These are phyloP conservation scores for Phoxinus dragarum DNA, from an alignment of 2,797 vertebrate genomes.

Conservation along the genomic window DNA sequence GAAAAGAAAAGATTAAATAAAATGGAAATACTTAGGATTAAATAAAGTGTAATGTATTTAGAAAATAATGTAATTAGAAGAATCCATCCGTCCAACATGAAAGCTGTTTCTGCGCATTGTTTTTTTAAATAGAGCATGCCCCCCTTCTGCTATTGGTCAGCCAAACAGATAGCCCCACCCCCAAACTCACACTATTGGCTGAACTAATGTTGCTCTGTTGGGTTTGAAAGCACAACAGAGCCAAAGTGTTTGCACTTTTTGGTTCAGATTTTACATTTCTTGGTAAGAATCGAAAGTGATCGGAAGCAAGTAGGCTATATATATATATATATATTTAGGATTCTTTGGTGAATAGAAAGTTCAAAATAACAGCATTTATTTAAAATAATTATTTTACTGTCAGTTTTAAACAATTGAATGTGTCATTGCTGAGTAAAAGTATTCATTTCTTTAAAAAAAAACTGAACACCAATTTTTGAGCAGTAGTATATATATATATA, in stretches of 20 bases:
- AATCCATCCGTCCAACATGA: not conserved
- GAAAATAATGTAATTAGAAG: not conserved
- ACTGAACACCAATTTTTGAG: too few relatives aligned
- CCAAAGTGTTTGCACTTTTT: not conserved
- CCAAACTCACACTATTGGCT: constrained; percentile 6
- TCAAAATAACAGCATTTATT: too few relatives aligned
- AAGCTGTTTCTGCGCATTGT: not conserved
- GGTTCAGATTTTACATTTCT: not conserved
- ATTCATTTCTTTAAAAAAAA: too few relatives aligned
- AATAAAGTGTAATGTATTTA: too few relatives aligned
- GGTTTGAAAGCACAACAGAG: not conserved
- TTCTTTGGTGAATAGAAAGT: too few relatives aligned
- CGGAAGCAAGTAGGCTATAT: not conserved
- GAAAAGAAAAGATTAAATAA: not conserved
- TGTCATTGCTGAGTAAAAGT: too few relatives aligned
- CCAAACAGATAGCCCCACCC: not conserved
- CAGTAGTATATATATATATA: too few relatives aligned
- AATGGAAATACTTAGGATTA: not conserved
- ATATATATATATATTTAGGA: too few relatives aligned
- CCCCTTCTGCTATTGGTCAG: not conserved
- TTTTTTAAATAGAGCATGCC: not conserved
- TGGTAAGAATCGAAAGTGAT: not conserved
- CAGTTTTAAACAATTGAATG: too few relatives aligned
- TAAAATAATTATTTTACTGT: too few relatives aligned
- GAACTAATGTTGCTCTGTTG: not conserved